Conservation (phyloP, 2,888 invertebrate genomes). For the Cylindroiulus punctatus region DNA sequence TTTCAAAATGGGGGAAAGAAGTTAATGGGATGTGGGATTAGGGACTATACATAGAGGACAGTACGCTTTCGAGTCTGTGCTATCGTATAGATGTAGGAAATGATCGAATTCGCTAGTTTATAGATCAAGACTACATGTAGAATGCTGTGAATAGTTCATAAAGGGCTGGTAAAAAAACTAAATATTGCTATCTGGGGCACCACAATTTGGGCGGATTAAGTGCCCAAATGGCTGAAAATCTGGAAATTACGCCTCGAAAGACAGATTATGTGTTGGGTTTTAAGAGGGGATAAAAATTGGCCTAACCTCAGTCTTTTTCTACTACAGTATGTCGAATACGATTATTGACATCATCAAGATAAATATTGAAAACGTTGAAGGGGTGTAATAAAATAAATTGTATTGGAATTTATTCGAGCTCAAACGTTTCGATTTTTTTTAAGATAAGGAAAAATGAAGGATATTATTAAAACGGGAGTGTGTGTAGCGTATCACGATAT, state of each 20-base stretch:
- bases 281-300: too few species aligned
- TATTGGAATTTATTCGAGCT: too few species aligned
- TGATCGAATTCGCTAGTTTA: background rate
- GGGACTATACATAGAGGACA: background rate
- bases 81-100: background rate
- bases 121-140: background rate
- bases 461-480: too few species aligned
- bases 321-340: background rate
- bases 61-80: background rate
- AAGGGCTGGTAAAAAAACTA: background rate
- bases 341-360: background rate
- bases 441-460: too few species aligned
- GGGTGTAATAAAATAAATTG: too few species aligned
- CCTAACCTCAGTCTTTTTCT: background rate
- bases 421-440: too few species aligned
- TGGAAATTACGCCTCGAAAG: background rate
- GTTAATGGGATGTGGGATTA: constrained; percentile 8
- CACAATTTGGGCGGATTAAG: background rate
- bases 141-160: background rate
- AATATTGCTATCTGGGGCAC: background rate
- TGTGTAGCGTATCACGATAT: too few species aligned
- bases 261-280: too few species aligned
- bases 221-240: background rate
- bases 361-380: background rate
- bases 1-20: constrained; percentile 4